Percentiles rank a stretch among this genome's conserved stretches.
phyloP scores from a whole-genome alignment of 2,888 invertebrate genomes.

The Orgyia antiqua region DNA sequence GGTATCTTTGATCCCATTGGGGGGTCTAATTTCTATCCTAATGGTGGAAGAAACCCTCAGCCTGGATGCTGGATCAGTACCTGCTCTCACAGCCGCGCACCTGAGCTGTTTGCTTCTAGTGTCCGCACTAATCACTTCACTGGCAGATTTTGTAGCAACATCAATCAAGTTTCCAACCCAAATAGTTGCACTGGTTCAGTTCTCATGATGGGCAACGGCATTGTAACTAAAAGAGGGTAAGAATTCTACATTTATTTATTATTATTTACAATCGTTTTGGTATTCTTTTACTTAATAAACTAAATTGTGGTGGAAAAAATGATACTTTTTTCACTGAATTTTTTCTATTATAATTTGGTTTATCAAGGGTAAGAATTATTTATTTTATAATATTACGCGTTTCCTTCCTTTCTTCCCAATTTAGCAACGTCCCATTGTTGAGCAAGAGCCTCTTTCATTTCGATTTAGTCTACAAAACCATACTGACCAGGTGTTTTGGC shows the following conservation, averaged over 20 bases:
- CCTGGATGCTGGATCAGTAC: conserved; percentile 46
- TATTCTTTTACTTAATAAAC: no score
- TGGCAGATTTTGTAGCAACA: conserved; percentile 34
- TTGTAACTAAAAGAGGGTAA: conserved; percentile 9
- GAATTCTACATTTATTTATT: neutral
- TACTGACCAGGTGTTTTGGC: no score
- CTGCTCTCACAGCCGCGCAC: conserved; percentile 49
- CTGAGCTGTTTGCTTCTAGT: conserved; percentile 41
- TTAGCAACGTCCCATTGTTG: no score
- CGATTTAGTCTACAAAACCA: no score
- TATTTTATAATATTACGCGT: no score
- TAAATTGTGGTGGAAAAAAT: no score
- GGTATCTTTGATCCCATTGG: conserved; percentile 51
- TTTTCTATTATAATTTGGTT: no score
- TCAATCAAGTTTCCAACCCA: conserved; percentile 7
- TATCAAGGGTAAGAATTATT: no score
- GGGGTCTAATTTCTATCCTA: conserved; percentile 59
- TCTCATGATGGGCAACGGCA: conserved; percentile 43
- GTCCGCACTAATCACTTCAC: conserved; percentile 39
- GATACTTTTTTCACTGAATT: no score
- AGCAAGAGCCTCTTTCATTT: no score
- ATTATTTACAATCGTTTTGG: neutral
- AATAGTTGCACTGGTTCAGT: conserved; percentile 28
- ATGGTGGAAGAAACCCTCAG: conserved; percentile 51
- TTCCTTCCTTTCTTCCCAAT: no score